Evolutionary conservation across 1,140 invertebrate species (phyloP).

Genomic region (Pseudomyrmex flavicornis): DNA sequence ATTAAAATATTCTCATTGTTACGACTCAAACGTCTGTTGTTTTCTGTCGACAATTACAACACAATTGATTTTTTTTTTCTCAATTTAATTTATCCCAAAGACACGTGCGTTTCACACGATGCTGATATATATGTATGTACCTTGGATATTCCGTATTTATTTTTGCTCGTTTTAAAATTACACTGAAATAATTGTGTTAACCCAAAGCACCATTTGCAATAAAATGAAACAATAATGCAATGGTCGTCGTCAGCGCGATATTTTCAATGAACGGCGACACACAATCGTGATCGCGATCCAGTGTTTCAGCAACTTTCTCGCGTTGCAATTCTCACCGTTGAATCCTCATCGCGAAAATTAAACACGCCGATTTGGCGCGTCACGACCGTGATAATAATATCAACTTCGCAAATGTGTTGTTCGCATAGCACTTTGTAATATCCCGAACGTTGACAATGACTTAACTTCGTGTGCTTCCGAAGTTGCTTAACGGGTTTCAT

Average conservation of each 20-base stretch:
- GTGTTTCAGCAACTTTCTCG: slow-evolving; percentile 46
- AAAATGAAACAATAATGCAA: slow-evolving; percentile 54
- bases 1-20: slow-evolving; percentile 38
- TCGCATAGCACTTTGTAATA: slow-evolving; percentile 63
- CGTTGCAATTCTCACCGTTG: slow-evolving; percentile 7
- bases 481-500: slow-evolving; percentile 43
- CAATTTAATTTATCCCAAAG: too few species aligned
- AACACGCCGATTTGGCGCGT: slow-evolving; percentile 55
- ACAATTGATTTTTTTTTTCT: too few species aligned
- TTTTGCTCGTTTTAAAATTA: slow-evolving; percentile 48
- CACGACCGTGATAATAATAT: slow-evolving; percentile 68
- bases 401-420: slow-evolving; percentile 63
- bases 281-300: slow-evolving; percentile 11
- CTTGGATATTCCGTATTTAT: slow-evolving; percentile 26
- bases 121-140: background rate
- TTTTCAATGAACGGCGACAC: background rate
- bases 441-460: slow-evolving; percentile 63
- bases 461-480: slow-evolving; percentile 67
- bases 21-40: slow-evolving; percentile 57
- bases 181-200: slow-evolving; percentile 19
- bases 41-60: too few species aligned
- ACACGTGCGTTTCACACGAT: too few species aligned
- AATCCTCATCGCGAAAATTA: slow-evolving; percentile 59
- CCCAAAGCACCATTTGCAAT: slow-evolving; percentile 26
- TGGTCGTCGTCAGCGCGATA: slow-evolving; percentile 1